Evolutionary conservation across 2,888 invertebrate genomes (phyloP).

Genomic region (Apodemia duryi): DNA sequence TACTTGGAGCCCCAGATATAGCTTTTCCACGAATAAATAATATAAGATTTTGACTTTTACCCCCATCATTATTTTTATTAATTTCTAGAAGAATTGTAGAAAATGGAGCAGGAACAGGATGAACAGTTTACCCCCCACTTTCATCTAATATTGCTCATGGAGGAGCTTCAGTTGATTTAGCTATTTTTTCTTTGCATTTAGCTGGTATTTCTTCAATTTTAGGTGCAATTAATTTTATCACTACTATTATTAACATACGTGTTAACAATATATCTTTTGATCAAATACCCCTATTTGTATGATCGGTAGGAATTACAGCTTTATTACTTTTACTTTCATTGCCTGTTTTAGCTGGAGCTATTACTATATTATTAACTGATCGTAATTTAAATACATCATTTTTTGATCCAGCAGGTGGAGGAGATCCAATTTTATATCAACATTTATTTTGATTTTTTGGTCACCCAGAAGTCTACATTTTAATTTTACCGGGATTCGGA

Average conservation of each 20-base stretch:
- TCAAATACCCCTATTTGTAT: slow-evolving; percentile 85
- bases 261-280: slow-evolving; percentile 79
- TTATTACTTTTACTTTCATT: slow-evolving; percentile 82
- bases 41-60: slow-evolving; percentile 90
- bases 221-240: slow-evolving; percentile 89
- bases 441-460: slow-evolving; percentile 94
- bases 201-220: slow-evolving; percentile 86
- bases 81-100: slow-evolving; percentile 82
- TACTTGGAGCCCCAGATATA: slow-evolving; percentile 89
- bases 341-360: slow-evolving; percentile 82
- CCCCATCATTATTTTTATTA: slow-evolving; percentile 83
- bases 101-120: slow-evolving; percentile 87
- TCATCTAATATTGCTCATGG: slow-evolving; percentile 81
- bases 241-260: slow-evolving; percentile 86
- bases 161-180: slow-evolving; percentile 85
- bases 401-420: slow-evolving; percentile 89
- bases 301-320: slow-evolving; percentile 81
- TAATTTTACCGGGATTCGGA: slow-evolving; percentile 91
- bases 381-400: slow-evolving; percentile 90
- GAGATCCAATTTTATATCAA: slow-evolving; percentile 89
- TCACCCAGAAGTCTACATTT: slow-evolving; percentile 92
- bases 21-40: slow-evolving; percentile 91
- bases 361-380: slow-evolving; percentile 81
- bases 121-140: slow-evolving; percentile 87
- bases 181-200: slow-evolving; percentile 87